These are phyloP conservation scores for Lottia gigantea DNA, from an alignment of 2,888 invertebrate genomes.

Conservation along the genomic window DNA sequence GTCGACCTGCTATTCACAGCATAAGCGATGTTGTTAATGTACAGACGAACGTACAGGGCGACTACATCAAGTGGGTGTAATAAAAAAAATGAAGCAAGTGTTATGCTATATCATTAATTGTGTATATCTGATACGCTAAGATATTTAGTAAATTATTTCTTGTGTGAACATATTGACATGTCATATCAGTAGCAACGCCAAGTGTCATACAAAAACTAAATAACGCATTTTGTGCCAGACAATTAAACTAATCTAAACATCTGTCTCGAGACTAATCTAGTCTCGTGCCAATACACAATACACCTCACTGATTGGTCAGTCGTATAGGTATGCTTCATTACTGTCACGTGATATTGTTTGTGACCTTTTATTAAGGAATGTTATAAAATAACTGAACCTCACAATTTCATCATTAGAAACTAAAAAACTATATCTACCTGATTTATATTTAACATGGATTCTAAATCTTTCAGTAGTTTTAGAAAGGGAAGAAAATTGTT, in stretches of 20 bases:
- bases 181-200: constrained; percentile 3
- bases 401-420: background rate
- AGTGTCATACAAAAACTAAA: background rate
- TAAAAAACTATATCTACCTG: background rate
- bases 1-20: too few species aligned
- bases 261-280: background rate
- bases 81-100: too few species aligned
- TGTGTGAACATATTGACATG: too few species aligned
- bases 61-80: too few species aligned
- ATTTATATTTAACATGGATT: background rate
- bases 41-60: too few species aligned
- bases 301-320: background rate
- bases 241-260: background rate
- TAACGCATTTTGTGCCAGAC: background rate
- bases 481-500: background rate
- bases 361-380: background rate
- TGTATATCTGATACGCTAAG: too few species aligned
- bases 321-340: background rate
- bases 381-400: background rate
- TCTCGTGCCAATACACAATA: background rate
- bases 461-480: background rate
- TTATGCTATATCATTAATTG: too few species aligned
- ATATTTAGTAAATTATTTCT: too few species aligned
- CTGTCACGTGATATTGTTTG: background rate
- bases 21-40: too few species aligned